phyloP scores from a whole-genome alignment of 2,113 vertebrate species.

The Esox niger region DNA sequence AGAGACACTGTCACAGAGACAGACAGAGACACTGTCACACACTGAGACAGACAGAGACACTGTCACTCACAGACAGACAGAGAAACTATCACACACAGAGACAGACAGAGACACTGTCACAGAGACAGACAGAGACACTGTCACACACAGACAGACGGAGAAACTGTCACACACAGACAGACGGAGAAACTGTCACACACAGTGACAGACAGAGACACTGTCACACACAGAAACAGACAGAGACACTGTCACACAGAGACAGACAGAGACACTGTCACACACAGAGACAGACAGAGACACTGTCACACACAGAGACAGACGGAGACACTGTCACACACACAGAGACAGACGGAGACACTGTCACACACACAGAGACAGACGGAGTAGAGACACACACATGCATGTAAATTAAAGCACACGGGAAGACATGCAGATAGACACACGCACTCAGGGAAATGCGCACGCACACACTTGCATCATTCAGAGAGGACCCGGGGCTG shows the following conservation, averaged over 20 bases:
- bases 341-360: neutral
- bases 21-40: too few relatives aligned
- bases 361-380: neutral
- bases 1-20: too few relatives aligned
- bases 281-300: slow-evolving; percentile 10
- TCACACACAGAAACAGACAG: slow-evolving; percentile 12
- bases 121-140: too few relatives aligned
- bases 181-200: too few relatives aligned
- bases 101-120: too few relatives aligned
- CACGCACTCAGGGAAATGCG: slow-evolving; percentile 10
- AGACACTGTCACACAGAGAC: slow-evolving; percentile 7
- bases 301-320: neutral
- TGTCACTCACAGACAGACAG: too few relatives aligned
- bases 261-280: slow-evolving; percentile 7
- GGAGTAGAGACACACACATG: slow-evolving; percentile 11
- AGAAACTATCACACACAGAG: too few relatives aligned
- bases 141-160: too few relatives aligned
- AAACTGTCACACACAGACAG: too few relatives aligned
- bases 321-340: too few relatives aligned
- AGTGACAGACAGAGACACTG: slow-evolving; percentile 9
- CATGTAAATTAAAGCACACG: too few relatives aligned
- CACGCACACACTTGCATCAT: slow-evolving; percentile 1
- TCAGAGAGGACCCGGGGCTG: neutral
- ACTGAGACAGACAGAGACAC: too few relatives aligned
- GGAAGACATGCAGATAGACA: neutral